These are phyloP conservation scores for Subacronicta megacephala DNA, from an alignment of 2,888 invertebrate genomes.

Conservation along the genomic window DNA sequence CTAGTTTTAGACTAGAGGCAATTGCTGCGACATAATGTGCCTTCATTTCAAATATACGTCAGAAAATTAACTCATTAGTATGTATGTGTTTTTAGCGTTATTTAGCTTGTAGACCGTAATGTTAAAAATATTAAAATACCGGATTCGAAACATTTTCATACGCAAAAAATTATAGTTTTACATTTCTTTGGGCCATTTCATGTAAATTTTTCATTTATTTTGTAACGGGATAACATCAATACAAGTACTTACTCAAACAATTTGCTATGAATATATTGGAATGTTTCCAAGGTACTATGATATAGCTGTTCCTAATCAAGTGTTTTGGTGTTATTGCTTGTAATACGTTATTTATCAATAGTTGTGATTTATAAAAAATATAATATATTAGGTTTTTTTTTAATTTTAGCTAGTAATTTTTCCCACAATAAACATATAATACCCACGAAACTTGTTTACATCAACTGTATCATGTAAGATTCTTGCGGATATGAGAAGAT, in stretches of 20 bases:
- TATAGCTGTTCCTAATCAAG: conserved; percentile 5
- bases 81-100: conserved; percentile 15
- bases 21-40: neutral
- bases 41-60: neutral
- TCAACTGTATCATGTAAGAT: neutral
- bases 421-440: conserved; percentile 24
- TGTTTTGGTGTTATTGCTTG: conserved; percentile 27
- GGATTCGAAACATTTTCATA: conserved; percentile 5
- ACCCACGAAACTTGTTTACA: neutral
- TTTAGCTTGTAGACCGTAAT: conserved; percentile 6
- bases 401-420: conserved; percentile 44
- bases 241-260: neutral
- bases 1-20: conserved; percentile 4
- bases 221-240: neutral
- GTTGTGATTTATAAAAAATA: conserved; percentile 14
- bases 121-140: neutral
- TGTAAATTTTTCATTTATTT: conserved; percentile 1
- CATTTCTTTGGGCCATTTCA: neutral
- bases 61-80: neutral
- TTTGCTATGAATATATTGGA: conserved; percentile 1
- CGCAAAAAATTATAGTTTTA: conserved; percentile 4
- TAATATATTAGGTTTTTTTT: conserved; percentile 7
- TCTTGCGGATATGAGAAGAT: no score
- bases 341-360: conserved; percentile 7
- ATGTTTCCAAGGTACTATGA: neutral